Evolutionary conservation across 2,113 vertebrate species (phyloP), one percentile per base, ranked within the genome.

Genomic region (Dunckerocampus dactyliophorus): DNA sequence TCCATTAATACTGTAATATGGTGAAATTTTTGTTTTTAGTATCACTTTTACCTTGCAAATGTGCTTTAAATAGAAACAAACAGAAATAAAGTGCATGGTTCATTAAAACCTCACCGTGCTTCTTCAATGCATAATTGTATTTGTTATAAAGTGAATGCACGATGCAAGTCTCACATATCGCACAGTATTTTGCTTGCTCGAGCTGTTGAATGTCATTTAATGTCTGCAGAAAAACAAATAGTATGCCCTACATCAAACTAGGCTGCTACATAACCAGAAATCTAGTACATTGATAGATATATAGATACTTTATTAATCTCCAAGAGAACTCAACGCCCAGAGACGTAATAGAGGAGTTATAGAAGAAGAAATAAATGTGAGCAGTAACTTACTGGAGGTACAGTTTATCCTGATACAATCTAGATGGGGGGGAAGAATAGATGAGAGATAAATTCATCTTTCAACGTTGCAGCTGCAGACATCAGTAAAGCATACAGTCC

Each of bases 321-420:
- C n/a, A n/a, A n/a, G n/a, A n/a, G n/a, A n/a, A n/a, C n/a, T n/a
- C 16, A 66, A 64, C 28, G 39, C 63, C 48, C 43, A 75, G 51
- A 76, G 54, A 79, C 56, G 67, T 45, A 55, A 56, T 15, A 56
- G 54, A 42, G 46, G 59, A 69, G 46, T 53, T 37, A 71, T 39
- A 68, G 72, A 71, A 82, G 43, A 71, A 74, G 62, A 65, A 65
- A 92, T 91, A 93, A 94, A 94, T 90, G 93, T 92, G 93, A 98
- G 95, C 76, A 79, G 91, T 91, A 90, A 99, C 97, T 98, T 98
- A 99, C 97, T 98, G 93, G 95, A 92, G 92, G 98, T 94, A 98
- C 97, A 99, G 96, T 98, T 98, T 92, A 95, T 99, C 96, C 95
- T 98, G 94, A 96, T 92, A 99, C 97, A 99, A 95, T 99, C 97